Evolutionary conservation across 2,797 vertebrate species (phyloP), one percentile per base, ranked within the genome.

Genomic region (Onychomys arenicola): DNA sequence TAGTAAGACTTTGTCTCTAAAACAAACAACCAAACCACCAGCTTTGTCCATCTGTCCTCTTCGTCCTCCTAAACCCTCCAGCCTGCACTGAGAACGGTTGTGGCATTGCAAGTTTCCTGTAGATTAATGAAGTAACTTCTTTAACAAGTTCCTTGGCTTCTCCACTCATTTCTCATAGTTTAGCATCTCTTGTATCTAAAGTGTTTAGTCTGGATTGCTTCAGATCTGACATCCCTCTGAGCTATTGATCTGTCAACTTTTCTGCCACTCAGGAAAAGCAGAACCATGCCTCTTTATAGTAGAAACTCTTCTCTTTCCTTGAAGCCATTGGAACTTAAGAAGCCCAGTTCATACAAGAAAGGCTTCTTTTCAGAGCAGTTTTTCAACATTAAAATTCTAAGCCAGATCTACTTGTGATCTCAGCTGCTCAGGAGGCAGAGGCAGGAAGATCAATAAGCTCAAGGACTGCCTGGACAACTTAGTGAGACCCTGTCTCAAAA

Each of bases 281-380:
- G 55, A 59, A 32, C 21, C 46, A 27, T 52, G 78, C 49, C 67
- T 43, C 32, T 65, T 73, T 49, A 75, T 91, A 77, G 29, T 29
- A 11, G 80, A 55, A 81, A 29, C 57, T 52, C 55, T 77, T 76
- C 52, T 78, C 67, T 29, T 6, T 21, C 46, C 12, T 5, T 10
- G 34, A 80, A 88, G 67, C 76, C 73, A 17, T 49, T 52, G 63
- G 11, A 92, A 32, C 16, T 23, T 77, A 61, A 76, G 78, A 86
- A 46, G 4, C 65, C 34, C 3, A 17, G 14, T 75, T 88, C 59
- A 16, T 43, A 61, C 6, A 59, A 29, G 69, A 37, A 88, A 75
- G 81, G 6, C 40, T 90, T 43, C 76, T 96, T 88, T 65, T 59
- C n/a, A 83, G 11, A 65, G 27, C 94, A 43, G 55, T 80, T 93